Evolutionary conservation across 2,888 invertebrate species (phyloP).

Genomic region (Apodemia zela): DNA sequence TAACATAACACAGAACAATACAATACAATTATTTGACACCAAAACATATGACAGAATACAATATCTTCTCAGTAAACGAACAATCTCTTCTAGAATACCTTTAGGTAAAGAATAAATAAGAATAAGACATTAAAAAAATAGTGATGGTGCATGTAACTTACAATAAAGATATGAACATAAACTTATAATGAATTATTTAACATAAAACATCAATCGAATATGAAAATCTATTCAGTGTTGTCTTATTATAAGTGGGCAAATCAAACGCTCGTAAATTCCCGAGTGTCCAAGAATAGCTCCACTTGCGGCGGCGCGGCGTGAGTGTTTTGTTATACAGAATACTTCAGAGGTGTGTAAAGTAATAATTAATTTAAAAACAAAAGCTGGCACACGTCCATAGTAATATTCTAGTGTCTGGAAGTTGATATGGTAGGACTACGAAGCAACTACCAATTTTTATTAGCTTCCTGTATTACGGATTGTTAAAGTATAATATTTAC

Average conservation of each 20-base stretch:
- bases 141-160: too few relatives aligned
- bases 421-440: conserved; percentile 21
- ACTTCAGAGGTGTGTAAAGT: conserved; percentile 70
- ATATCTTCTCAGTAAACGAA: too few relatives aligned
- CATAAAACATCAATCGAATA: not conserved
- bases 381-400: conserved; percentile 66
- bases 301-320: conserved; percentile 48
- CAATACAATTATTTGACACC: too few relatives aligned
- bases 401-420: conserved; percentile 48
- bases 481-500: not conserved
- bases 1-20: too few relatives aligned
- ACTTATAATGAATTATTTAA: not conserved
- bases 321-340: conserved; percentile 70
- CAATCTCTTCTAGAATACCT: too few relatives aligned
- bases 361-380: conserved; percentile 77
- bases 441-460: conserved; percentile 26
- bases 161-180: not conserved
- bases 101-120: too few relatives aligned
- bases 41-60: too few relatives aligned
- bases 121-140: too few relatives aligned
- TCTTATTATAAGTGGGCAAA: conserved; percentile 62
- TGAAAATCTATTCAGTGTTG: conserved; percentile 37
- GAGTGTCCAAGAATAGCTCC: conserved; percentile 51
- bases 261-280: conserved; percentile 69
- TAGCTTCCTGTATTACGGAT: conserved; percentile 21